Conservation (phyloP, 2,113 vertebrate genomes). For the Orycteropus afer region DNA sequence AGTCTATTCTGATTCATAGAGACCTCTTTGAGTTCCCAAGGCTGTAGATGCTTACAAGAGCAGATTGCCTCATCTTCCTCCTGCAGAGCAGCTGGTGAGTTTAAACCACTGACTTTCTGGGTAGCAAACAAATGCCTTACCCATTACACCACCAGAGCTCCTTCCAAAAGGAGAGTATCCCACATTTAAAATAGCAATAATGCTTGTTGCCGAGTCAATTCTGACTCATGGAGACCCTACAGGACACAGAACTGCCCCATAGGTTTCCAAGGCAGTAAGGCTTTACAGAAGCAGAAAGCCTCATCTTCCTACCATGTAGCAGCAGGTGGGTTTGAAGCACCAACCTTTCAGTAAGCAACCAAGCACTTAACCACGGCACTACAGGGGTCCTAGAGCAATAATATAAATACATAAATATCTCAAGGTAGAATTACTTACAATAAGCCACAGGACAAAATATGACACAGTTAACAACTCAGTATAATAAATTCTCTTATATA, state of each 20-base stretch:
- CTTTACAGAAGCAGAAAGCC: background rate
- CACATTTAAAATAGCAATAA: background rate
- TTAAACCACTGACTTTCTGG: too few relatives aligned
- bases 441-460: background rate
- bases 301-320: background rate
- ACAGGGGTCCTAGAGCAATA: background rate
- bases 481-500: background rate
- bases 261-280: background rate
- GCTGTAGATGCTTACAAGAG: too few relatives aligned
- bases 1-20: too few relatives aligned
- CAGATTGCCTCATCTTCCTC: too few relatives aligned
- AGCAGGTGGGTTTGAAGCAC: background rate
- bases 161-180: too few relatives aligned
- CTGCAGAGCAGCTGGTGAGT: too few relatives aligned
- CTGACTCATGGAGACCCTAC: background rate
- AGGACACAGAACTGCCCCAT: background rate
- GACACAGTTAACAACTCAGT: background rate
- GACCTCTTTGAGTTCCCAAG: too few relatives aligned
- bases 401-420: background rate
- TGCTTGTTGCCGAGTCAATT: background rate
- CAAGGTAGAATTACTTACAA: background rate
- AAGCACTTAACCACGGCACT: background rate
- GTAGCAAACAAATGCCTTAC: too few relatives aligned
- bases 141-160: too few relatives aligned
- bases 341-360: background rate